phyloP scores from a whole-genome alignment of 2,888 invertebrate genomes.

The Rhimphoctona megacephalus region DNA sequence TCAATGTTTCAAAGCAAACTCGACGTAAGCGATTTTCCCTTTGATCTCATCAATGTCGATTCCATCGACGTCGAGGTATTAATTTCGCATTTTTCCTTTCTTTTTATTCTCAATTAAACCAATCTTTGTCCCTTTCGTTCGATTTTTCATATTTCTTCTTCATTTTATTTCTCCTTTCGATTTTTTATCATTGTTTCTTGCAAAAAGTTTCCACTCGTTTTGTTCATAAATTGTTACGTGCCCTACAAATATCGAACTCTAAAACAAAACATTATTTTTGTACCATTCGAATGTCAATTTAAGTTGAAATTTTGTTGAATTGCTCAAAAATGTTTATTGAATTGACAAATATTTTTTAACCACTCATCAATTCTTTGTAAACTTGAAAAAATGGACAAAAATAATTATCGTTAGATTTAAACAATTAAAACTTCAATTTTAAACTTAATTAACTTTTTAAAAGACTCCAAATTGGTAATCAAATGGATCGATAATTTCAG shows the following conservation, averaged over 20 bases:
- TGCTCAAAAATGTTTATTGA: too few species aligned
- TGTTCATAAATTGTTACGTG: too few species aligned
- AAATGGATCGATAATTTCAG: not conserved
- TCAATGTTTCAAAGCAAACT: constrained; percentile 22
- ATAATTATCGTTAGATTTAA: too few species aligned
- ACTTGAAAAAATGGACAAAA: too few species aligned
- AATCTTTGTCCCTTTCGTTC: not conserved
- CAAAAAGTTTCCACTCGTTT: not conserved
- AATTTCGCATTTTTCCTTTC: constrained; percentile 27
- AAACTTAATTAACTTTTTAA: not conserved
- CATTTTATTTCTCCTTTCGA: not conserved
- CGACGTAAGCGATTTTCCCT: constrained; percentile 36
- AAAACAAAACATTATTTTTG: too few species aligned
- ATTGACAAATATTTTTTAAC: too few species aligned
- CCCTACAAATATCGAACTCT: too few species aligned
- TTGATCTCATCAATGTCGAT: constrained; percentile 37
- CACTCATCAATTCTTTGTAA: too few species aligned
- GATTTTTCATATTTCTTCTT: not conserved
- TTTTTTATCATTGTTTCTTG: not conserved
- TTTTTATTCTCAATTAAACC: not conserved
- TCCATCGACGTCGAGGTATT: constrained; percentile 5
- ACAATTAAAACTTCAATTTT: not conserved
- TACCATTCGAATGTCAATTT: too few species aligned
- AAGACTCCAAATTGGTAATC: not conserved
- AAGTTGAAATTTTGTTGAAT: too few species aligned